Percentiles rank a stretch among this genome's conserved stretches.
Evolutionary conservation across 2,113 vertebrate species (phyloP).

Genomic region (Hipposideros armiger): DNA sequence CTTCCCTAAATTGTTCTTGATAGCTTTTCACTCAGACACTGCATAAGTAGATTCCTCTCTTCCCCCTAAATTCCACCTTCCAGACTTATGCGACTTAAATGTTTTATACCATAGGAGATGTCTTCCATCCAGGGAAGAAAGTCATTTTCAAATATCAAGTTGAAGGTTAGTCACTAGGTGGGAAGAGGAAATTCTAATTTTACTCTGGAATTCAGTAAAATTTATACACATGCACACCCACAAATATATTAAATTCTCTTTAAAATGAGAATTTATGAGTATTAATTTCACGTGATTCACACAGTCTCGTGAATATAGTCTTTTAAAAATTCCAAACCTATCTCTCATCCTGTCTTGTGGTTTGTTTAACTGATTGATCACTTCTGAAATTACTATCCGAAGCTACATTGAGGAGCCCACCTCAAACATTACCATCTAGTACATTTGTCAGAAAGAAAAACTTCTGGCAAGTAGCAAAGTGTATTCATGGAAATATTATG

Average conservation of each 20-base stretch:
- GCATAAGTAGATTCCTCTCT: not conserved
- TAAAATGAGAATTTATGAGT: constrained; percentile 57
- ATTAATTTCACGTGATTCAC: constrained; percentile 83
- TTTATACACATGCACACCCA: not conserved
- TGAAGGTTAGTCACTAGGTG: constrained; percentile 38
- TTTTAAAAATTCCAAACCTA: constrained; percentile 82
- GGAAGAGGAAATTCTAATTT: constrained; percentile 49
- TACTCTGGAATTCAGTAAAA: constrained; percentile 43
- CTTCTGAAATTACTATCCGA: constrained; percentile 84
- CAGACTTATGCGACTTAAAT: not conserved
- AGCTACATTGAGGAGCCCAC: constrained; percentile 78
- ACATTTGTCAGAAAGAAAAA: constrained; percentile 83
- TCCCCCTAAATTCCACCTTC: not conserved
- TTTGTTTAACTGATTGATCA: constrained; percentile 76
- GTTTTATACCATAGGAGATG: not conserved
- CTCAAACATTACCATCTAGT: constrained; percentile 82
- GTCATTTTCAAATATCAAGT: constrained; percentile 29
- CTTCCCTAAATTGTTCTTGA: not conserved
- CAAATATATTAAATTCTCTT: constrained; percentile 38
- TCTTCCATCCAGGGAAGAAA: constrained; percentile 22
- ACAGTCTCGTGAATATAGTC: constrained; percentile 72
- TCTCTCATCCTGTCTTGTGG: constrained; percentile 85
- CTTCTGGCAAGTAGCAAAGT: constrained; percentile 80
- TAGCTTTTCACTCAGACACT: not conserved
- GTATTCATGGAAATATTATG: constrained; percentile 83